phyloP scores from a whole-genome alignment of 2,888 invertebrate genomes.

The Aspidapion aeneum region DNA sequence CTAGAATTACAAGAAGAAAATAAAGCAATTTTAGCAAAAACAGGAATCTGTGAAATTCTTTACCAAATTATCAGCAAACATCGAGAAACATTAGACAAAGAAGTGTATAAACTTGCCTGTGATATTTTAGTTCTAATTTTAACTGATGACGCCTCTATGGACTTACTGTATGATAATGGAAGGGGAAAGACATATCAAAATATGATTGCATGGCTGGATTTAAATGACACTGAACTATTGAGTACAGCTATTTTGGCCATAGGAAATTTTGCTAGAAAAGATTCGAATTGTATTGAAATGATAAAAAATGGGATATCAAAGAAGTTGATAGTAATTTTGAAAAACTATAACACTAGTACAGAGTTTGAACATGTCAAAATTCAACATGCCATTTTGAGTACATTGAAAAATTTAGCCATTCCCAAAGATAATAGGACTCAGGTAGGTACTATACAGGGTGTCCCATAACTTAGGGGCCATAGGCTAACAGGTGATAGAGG shows the following conservation, averaged over 20 bases:
- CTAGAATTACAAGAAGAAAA: slow-evolving; percentile 73
- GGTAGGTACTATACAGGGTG: too few species aligned
- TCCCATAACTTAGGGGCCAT: too few species aligned
- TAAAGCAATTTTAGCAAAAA: slow-evolving; percentile 70
- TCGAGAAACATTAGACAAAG: slow-evolving; percentile 51
- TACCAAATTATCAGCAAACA: slow-evolving; percentile 70
- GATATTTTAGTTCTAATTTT: slow-evolving; percentile 81
- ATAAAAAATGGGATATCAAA: slow-evolving; percentile 74
- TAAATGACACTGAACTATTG: slow-evolving; percentile 68
- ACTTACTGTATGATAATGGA: slow-evolving; percentile 72
- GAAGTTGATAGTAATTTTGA: slow-evolving; percentile 57
- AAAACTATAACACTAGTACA: slow-evolving; percentile 56
- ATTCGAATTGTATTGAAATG: slow-evolving; percentile 80
- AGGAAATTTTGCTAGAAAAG: slow-evolving; percentile 87
- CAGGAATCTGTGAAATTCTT: slow-evolving; percentile 72
- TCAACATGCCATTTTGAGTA: slow-evolving; percentile 73
- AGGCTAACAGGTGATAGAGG: too few species aligned
- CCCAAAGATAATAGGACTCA: slow-evolving; percentile 70
- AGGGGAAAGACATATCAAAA: slow-evolving; percentile 67
- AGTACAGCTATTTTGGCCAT: slow-evolving; percentile 82
- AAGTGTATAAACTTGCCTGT: slow-evolving; percentile 77
- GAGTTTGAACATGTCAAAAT: slow-evolving; percentile 54
- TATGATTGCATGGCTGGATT: slow-evolving; percentile 75
- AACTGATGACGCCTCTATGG: slow-evolving; percentile 89
- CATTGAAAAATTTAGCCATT: slow-evolving; percentile 74